Conservation (phyloP, 2,888 invertebrate species). For the Platypus cylindrus region DNA sequence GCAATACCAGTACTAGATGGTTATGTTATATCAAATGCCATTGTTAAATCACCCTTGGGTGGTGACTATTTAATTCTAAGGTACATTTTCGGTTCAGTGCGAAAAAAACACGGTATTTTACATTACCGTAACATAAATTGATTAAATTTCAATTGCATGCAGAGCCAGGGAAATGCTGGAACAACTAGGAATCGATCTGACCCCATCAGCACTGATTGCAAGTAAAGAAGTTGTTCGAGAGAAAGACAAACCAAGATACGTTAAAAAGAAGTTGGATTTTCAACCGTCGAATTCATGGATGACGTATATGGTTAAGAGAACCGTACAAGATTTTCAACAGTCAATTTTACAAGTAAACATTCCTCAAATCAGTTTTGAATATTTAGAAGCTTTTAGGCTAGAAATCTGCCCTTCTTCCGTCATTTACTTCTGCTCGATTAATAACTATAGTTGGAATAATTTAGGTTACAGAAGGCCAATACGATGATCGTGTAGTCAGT, state of each 20-base stretch:
- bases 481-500: slow-evolving; percentile 76
- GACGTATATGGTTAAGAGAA: slow-evolving; percentile 84
- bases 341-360: slow-evolving; percentile 48
- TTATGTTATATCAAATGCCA: slow-evolving; percentile 88
- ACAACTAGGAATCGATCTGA: slow-evolving; percentile 43
- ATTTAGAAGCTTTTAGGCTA: too few relatives aligned
- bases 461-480: slow-evolving; percentile 77
- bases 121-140: background rate
- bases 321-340: slow-evolving; percentile 61
- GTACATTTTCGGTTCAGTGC: too few relatives aligned
- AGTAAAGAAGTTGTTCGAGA: slow-evolving; percentile 86
- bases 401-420: background rate
- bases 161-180: slow-evolving; percentile 48
- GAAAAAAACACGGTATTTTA: too few relatives aligned
- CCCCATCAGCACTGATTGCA: slow-evolving; percentile 48
- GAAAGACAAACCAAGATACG: slow-evolving; percentile 76
- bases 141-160: background rate
- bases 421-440: background rate
- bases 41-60: slow-evolving; percentile 89
- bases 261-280: slow-evolving; percentile 60
- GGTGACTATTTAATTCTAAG: slow-evolving; percentile 75
- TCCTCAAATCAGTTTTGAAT: too few relatives aligned
- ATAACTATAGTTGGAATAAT: slow-evolving; percentile 1
- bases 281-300: slow-evolving; percentile 86
- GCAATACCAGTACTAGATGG: slow-evolving; percentile 92